Evolutionary conservation across 2,113 vertebrate species (phyloP).

Genomic region (Gobio gobio): DNA sequence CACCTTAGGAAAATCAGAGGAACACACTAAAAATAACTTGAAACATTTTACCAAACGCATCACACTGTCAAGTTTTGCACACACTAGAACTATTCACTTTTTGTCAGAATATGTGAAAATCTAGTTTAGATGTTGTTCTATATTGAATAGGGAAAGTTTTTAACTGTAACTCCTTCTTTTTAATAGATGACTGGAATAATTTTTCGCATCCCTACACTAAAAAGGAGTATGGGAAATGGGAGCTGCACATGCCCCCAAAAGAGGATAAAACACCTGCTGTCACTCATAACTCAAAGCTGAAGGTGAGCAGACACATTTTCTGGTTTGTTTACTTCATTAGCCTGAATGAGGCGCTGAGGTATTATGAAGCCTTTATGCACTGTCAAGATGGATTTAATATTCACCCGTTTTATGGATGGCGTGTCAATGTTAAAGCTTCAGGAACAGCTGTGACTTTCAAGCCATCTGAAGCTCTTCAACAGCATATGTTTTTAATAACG

Average conservation of each 20-base stretch:
- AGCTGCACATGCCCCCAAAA: conserved; percentile 74
- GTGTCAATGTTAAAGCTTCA: conserved; percentile 22
- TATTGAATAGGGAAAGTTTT: neutral
- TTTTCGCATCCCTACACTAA: conserved; percentile 76
- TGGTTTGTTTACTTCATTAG: conserved; percentile 57
- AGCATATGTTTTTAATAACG: conserved; percentile 35
- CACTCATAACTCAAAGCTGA: conserved; percentile 75
- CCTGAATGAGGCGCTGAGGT: conserved; percentile 1
- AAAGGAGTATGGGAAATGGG: conserved; percentile 79
- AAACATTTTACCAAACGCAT: neutral
- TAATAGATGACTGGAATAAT: conserved; percentile 78
- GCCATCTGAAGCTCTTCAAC: conserved; percentile 16
- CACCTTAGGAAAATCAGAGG: neutral
- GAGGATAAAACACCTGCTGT: conserved; percentile 76
- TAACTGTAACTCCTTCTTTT: neutral
- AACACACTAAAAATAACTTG: neutral
- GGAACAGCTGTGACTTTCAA: conserved; percentile 14
- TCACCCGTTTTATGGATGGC: conserved; percentile 25
- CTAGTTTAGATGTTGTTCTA: neutral
- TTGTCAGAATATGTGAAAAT: neutral
- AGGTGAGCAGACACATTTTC: conserved; percentile 67
- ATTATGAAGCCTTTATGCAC: conserved; percentile 19
- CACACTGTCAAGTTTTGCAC: neutral
- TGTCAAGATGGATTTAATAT: conserved; percentile 19
- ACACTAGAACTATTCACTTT: neutral